Conservation (phyloP, 2,797 vertebrate species). For the Tamandua tetradactyla region DNA sequence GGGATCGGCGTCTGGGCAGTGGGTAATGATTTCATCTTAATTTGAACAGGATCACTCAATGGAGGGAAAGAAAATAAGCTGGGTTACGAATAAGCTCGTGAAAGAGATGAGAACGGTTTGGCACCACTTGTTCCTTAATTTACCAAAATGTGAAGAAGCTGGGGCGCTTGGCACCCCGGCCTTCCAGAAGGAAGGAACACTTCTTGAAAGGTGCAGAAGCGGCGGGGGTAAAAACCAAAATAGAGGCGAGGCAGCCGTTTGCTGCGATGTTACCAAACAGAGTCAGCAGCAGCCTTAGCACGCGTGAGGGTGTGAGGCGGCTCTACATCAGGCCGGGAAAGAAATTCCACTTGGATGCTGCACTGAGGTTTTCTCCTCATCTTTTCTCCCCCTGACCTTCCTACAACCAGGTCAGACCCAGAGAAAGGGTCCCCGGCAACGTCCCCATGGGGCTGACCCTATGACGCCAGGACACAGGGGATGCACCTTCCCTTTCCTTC, state of each 20-base stretch:
- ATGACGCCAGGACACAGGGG: neutral
- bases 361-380: neutral
- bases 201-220: constrained; percentile 70
- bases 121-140: constrained; percentile 82
- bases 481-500: neutral
- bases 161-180: constrained; percentile 71
- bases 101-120: constrained; percentile 80
- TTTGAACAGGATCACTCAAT: constrained; percentile 77
- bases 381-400: neutral
- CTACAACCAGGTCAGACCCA: neutral
- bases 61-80: constrained; percentile 79
- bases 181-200: constrained; percentile 75
- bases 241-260: constrained; percentile 38
- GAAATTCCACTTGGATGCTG: neutral
- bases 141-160: constrained; percentile 78
- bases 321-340: constrained; percentile 17
- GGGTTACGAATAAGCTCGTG: constrained; percentile 73
- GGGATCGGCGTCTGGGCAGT: constrained; percentile 79
- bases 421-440: neutral
- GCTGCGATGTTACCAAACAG: constrained; percentile 52
- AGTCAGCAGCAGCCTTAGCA: constrained; percentile 49
- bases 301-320: constrained; percentile 28
- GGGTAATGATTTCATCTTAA: constrained; percentile 85
- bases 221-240: constrained; percentile 61
- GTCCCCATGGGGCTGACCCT: neutral